phyloP scores from a whole-genome alignment of 2,888 invertebrate species.

The Dorcus hopei region DNA sequence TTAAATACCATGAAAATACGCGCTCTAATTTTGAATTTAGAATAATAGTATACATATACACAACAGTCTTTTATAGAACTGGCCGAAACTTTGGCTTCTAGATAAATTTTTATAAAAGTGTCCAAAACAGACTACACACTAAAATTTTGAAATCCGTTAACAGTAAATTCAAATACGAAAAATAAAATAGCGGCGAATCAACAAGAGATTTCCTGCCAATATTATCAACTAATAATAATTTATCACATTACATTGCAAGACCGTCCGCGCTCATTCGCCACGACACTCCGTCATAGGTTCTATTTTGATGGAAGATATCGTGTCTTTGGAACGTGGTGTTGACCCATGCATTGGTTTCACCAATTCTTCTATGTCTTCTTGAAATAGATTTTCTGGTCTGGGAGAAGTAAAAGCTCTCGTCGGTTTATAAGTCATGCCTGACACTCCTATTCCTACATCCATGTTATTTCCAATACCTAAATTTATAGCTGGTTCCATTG shows the following conservation, averaged over 20 bases:
- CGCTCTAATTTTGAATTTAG: slow-evolving; percentile 49
- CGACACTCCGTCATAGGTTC: slow-evolving; percentile 66
- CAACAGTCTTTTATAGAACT: slow-evolving; percentile 65
- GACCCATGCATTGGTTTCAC: slow-evolving; percentile 59
- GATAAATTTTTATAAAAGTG: slow-evolving; percentile 43
- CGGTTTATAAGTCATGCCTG: slow-evolving; percentile 63
- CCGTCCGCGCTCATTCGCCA: slow-evolving; percentile 60
- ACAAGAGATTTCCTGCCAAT: slow-evolving; percentile 15
- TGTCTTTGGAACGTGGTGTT: slow-evolving; percentile 50
- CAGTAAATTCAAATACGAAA: slow-evolving; percentile 35
- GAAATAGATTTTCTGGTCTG: slow-evolving; percentile 59
- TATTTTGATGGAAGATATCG: slow-evolving; percentile 66
- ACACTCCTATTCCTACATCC: slow-evolving; percentile 57
- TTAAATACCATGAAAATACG: slow-evolving; percentile 34
- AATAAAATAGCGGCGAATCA: slow-evolving; percentile 28
- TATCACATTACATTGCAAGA: slow-evolving; percentile 49
- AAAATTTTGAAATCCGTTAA: slow-evolving; percentile 43
- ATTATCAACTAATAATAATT: slow-evolving; percentile 44
- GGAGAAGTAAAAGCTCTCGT: slow-evolving; percentile 60
- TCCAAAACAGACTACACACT: slow-evolving; percentile 45
- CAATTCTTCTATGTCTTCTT: slow-evolving; percentile 61
- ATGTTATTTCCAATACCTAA: slow-evolving; percentile 51
- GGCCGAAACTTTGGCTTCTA: slow-evolving; percentile 60
- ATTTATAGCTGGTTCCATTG: slow-evolving; percentile 49
- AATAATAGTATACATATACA: slow-evolving; percentile 59